These are phyloP conservation scores for Actinernus sp. DNA, from an alignment of 92 coral and sea anemone species.

Conservation along the genomic window DNA sequence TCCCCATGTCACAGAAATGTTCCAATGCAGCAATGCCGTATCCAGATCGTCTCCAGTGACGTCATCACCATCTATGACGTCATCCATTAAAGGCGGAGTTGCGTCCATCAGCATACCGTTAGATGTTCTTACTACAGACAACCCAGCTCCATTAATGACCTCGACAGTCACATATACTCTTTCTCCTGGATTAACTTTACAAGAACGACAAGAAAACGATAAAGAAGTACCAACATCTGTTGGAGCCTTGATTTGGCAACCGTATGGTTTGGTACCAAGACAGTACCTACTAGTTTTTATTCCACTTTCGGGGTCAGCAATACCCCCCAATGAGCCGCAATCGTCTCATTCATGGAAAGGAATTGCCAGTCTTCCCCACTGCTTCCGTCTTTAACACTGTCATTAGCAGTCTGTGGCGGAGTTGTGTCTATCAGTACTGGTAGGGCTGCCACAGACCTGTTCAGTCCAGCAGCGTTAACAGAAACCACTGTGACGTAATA, in stretches of 20 bases:
- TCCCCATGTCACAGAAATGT: constrained; percentile 81
- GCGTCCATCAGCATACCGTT: constrained; percentile 86
- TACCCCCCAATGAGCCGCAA: constrained; percentile 84
- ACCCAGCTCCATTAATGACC: constrained; percentile 86
- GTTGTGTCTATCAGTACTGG: constrained; percentile 74
- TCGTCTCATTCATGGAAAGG: constrained; percentile 41
- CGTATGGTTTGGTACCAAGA: constrained; percentile 83
- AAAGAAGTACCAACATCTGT: constrained; percentile 51
- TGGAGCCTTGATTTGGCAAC: constrained; percentile 72
- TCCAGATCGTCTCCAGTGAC: constrained; percentile 61
- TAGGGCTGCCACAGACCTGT: constrained; percentile 38
- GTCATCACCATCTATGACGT: constrained; percentile 77
- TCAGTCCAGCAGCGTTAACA: constrained; percentile 83
- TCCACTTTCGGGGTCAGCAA: constrained; percentile 85
- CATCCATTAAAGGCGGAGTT: constrained; percentile 85
- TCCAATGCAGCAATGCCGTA: constrained; percentile 70
- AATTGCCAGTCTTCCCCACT: constrained; percentile 66
- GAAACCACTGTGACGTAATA: constrained; percentile 82
- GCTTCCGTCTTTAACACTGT: constrained; percentile 79
- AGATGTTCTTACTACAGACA: constrained; percentile 59
- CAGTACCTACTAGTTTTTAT: constrained; percentile 69
- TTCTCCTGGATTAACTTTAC: constrained; percentile 62
- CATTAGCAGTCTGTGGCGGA: constrained; percentile 70
- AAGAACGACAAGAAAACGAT: constrained; percentile 65
- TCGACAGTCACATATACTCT: constrained; percentile 67